Base-by-base conservation (phyloP, 1,140 invertebrate species). In the Manduca sexta region DNA sequence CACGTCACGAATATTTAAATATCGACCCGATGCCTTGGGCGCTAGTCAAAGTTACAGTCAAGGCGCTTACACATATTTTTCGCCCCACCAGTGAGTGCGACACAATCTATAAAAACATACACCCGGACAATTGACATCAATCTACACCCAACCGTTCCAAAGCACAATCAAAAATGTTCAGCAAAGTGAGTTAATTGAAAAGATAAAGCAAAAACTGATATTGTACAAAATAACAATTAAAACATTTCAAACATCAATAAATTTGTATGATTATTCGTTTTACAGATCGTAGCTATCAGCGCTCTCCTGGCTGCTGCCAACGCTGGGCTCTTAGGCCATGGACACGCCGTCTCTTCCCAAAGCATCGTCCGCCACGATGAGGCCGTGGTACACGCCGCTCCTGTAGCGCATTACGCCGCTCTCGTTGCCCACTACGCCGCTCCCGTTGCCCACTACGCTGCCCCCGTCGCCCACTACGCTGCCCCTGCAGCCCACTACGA, bases 31-130 rank as follows among this genome's bases (percentile, higher is more conserved):
- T n/a, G 66, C 37, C 39, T 16, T 39, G 44, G n/a, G n/a, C n/a
- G n/a, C n/a, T n/a, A 64, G 64, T 74, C 69, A 69, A 54, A 63
- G 64, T n/a, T n/a, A 67, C 52, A 77, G 74, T 79, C 75, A 79
- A 75, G 67, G 71, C 60, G 0, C 21, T 26, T 26, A 45, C 57
- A 45, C 76, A 80, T 77, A n/a, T 74, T 79, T 76, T 74, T 63
- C 54, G 56, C 71, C 66, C 69, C 70, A 65, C 66, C 60, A 34
- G 41, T 55, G 43, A 3, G 38, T 51, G 41, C 39, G 26, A 35
- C 34, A 43, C 49, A 60, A 61, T 72, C 63, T 83, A 83, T 82
- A 82, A 72, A 82, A 80, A 69, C 74, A 76, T 69, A 65, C 51
- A 35, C 39, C 60, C 40, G 64, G 54, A 54, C 60, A 26, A 41